Base-by-base conservation (phyloP, 2,888 invertebrate species). In the Tachystola acroxantha region DNA sequence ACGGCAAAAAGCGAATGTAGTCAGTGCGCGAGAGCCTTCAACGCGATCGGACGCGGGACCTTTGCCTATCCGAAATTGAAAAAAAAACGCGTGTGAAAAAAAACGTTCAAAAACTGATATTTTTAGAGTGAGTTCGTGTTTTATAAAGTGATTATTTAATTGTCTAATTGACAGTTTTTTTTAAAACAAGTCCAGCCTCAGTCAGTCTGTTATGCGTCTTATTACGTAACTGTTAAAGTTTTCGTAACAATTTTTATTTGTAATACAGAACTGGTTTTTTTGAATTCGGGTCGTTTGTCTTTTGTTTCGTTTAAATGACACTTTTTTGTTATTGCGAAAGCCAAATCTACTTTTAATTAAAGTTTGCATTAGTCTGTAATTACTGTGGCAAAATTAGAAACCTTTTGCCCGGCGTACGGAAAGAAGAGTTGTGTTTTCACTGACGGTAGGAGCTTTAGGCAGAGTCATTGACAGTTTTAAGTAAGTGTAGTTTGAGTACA, bases 161-260 rank as follows among this genome's bases (percentile, higher is more conserved):
- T n/a, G 10, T n/a, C 32, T 5, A 14, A 20, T 25, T 28, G 25
- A 10, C 20, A 3, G 19, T 19, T 31, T 28, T 37, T n/a, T n/a
- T n/a, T n/a, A n/a, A n/a, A n/a, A n/a, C n/a, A n/a, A n/a, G n/a
- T n/a, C n/a, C n/a, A n/a, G n/a, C n/a, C n/a, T n/a, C n/a, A n/a
- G n/a, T n/a, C n/a, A n/a, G n/a, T n/a, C n/a, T 16, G 28, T 42
- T 47, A 36, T 40, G 40, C 34, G 13, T 34, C 2, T 3, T 2
- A 22, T 46, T 42, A 36, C 41, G 37, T 46, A 50, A 45, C 31
- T 7, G 7, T 16, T 16, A 11, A 13, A 39, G 39, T 45, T 44
- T 48, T 46, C 46, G 44, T 48, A 48, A 46, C 39, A 39, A 41
- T 45, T 42, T 53, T 53, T 45, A 31, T 41, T 42, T 41, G 40